Evolutionary conservation across 2,797 vertebrate species (phyloP).

Genomic region (Lycodopsis pacificus): DNA sequence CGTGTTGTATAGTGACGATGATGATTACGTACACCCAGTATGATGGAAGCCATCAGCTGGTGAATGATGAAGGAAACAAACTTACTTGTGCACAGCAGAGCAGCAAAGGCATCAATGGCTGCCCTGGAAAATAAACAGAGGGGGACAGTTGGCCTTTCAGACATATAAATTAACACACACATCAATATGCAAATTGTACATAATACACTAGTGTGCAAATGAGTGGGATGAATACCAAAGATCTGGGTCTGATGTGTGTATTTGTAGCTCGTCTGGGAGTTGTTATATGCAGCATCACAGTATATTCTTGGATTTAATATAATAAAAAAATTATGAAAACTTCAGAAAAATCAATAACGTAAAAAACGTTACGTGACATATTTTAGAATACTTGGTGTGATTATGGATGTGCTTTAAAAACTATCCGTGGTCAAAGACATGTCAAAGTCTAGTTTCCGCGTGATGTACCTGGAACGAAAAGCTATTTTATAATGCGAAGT

Average conservation of each 20-base stretch:
- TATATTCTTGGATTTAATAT: neutral
- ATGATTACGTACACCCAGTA: neutral
- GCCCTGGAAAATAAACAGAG: slow-evolving; percentile 84
- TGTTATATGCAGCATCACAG: neutral
- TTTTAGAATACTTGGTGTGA: neutral
- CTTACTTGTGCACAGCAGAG: slow-evolving; percentile 93
- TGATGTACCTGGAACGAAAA: too few species aligned
- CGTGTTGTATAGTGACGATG: neutral
- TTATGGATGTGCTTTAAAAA: neutral
- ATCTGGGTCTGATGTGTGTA: neutral
- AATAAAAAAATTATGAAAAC: neutral
- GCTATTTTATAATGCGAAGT: too few species aligned
- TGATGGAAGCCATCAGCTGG: slow-evolving; percentile 20
- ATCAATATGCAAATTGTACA: neutral
- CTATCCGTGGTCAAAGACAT: neutral
- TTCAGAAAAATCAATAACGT: neutral
- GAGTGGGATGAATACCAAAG: neutral
- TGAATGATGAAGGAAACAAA: slow-evolving; percentile 30
- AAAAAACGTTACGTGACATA: neutral
- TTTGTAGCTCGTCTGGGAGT: neutral
- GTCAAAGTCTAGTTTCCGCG: neutral
- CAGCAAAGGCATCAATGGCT: slow-evolving; percentile 87
- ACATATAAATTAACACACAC: slow-evolving; percentile 9
- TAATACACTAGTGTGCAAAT: neutral
- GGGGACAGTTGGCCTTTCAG: slow-evolving; percentile 7